These are phyloP conservation scores for Drosophila subquinaria DNA, from an alignment of 2,888 invertebrate species.

Conservation along the genomic window DNA sequence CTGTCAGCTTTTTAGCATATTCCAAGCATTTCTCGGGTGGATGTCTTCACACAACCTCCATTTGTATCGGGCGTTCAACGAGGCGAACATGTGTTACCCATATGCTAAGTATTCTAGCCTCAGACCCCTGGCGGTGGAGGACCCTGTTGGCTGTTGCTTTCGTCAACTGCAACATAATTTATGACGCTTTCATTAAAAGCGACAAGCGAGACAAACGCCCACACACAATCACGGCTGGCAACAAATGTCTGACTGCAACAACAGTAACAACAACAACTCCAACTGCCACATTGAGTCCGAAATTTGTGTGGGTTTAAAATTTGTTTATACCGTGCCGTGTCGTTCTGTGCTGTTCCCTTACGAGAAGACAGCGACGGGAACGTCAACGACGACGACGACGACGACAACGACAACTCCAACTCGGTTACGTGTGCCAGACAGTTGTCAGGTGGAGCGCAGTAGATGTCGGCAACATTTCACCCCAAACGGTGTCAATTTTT, in stretches of 20 bases:
- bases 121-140: slow-evolving; percentile 23
- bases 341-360: not conserved
- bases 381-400: slow-evolving; percentile 21
- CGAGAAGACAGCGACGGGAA: slow-evolving; percentile 48
- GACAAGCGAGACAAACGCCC: slow-evolving; percentile 80
- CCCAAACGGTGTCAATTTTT: slow-evolving; percentile 84
- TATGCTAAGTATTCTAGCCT: slow-evolving; percentile 62
- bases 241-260: slow-evolving; percentile 62
- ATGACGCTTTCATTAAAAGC: slow-evolving; percentile 84
- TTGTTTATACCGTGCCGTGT: slow-evolving; percentile 46
- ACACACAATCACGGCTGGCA: slow-evolving; percentile 68
- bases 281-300: slow-evolving; percentile 18
- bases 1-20: slow-evolving; percentile 35
- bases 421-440: slow-evolving; percentile 78
- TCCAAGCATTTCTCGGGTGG: slow-evolving; percentile 9
- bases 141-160: slow-evolving; percentile 69
- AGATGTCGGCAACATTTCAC: slow-evolving; percentile 82
- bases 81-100: slow-evolving; percentile 59
- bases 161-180: slow-evolving; percentile 84
- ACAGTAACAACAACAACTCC: slow-evolving; percentile 20
- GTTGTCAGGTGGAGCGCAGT: slow-evolving; percentile 72
- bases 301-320: slow-evolving; percentile 59
- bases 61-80: slow-evolving; percentile 29
- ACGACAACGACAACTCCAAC: slow-evolving; percentile 33
- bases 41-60: slow-evolving; percentile 11